Base-by-base conservation (phyloP, 2,113 vertebrate species). In the Gorsachius goisagi region DNA sequence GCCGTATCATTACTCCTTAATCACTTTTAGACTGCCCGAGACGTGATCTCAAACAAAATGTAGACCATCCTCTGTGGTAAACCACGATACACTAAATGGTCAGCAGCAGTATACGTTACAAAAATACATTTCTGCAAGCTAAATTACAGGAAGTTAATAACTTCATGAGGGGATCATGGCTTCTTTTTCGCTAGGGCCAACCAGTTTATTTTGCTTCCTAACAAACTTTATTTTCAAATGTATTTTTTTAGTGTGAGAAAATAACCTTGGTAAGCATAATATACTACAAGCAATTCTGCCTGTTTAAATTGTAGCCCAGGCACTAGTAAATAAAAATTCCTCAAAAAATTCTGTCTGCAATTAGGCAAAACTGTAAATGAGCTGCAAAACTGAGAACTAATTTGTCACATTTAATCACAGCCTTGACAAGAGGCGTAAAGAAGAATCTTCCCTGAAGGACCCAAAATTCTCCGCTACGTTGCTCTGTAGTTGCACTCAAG, bases 111-210 rank as follows among this genome's bases (percentile, higher is more conserved):
- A 35, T 26, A 49, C 22, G 15, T 64, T 27, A 73, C 24, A 22
- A 91, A 97, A 97, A 93, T 62, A 33, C 6, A 7, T 58, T 97
- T 95, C 85, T 83, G 74, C 73, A 56, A 93, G 68, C 41, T 88
- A 85, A 96, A 94, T 93, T 92, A 90, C 28, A 75, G 12, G 10
- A 86, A 91, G 33, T 7, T 94, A 94, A 95, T 95, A 95, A 95
- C 73, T 96, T 96, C 94, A 93, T 68, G 66, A 90, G 75, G 5
- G 55, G 26, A 90, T 87, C 37, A 62, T 44, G 64, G 28, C 9
- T 71, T 94, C 62, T 71, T 62, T 76, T 93, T 27, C 63, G 17
- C 71, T 85, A 74, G 89, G 63, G 33, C 37, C 30, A 96, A 69
- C 8, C 11, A 37, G 11, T 45, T 94, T 64, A 83, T 91, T 87